Conservation (phyloP, 2,888 invertebrate genomes). For the Bombyx huttoni region DNA sequence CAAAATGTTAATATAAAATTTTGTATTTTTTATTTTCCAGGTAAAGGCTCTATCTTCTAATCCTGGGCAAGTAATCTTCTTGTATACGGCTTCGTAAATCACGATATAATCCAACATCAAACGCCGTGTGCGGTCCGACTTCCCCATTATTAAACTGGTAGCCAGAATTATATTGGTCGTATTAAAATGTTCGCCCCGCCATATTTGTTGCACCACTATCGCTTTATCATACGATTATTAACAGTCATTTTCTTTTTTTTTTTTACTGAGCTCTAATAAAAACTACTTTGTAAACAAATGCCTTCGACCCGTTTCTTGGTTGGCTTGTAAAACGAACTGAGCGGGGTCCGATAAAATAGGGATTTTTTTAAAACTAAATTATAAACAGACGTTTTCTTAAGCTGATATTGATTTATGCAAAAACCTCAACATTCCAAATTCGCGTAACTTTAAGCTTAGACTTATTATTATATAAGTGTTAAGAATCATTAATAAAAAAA, state of each 20-base stretch:
- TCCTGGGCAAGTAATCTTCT: slow-evolving; percentile 10
- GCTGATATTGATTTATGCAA: too few relatives aligned
- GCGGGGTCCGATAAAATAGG: too few relatives aligned
- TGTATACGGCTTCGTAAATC: slow-evolving; percentile 38
- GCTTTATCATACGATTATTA: neutral
- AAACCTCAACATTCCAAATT: too few relatives aligned
- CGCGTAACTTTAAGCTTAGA: too few relatives aligned
- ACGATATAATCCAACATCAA: slow-evolving; percentile 32
- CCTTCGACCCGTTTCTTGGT: neutral
- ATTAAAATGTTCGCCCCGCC: slow-evolving; percentile 19
- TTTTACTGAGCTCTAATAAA: neutral
- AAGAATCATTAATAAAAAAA: too few relatives aligned
- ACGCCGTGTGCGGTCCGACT: slow-evolving; percentile 25
- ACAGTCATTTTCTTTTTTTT: neutral
- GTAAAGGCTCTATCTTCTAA: slow-evolving; percentile 7
- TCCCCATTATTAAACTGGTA: slow-evolving; percentile 15
- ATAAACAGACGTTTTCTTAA: too few relatives aligned
- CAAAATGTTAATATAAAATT: neutral
- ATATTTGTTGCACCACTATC: slow-evolving; percentile 13
- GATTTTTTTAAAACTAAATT: too few relatives aligned
- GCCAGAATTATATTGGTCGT: slow-evolving; percentile 13
- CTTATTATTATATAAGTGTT: too few relatives aligned
- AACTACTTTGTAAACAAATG: neutral
- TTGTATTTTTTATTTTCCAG: slow-evolving; percentile 16
- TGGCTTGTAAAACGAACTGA: too few relatives aligned